Base-by-base conservation (phyloP, 2,888 invertebrate genomes). In the Drosophila meridiana region DNA sequence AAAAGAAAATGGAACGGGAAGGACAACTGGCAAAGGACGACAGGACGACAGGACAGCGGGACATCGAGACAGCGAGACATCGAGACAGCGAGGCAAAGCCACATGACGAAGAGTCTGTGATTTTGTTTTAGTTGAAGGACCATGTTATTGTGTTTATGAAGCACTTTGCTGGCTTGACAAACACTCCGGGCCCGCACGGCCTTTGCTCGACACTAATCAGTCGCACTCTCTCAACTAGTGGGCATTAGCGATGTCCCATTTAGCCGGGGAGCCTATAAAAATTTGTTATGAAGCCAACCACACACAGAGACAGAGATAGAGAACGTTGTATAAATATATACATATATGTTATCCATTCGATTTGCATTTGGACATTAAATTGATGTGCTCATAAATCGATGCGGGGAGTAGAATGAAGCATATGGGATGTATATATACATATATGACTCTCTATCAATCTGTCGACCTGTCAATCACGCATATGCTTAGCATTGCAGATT, bases 121-220 rank as follows among this genome's bases (percentile, higher is more conserved):
- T 75, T 79, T 68, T 70, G 58, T 68, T 79, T 64, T 43, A 66
- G 65, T 67, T 76, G 45, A 26, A 34, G 50, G 66, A 26, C 43
- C 11, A 55, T 67, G 58, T 78, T 78, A 78, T 73, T 77, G 69
- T 80, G 69, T 80, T 80, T 80, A 64, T 76, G 71, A 36, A 80
- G 78, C 76, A 78, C 80, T 78, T 71, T 43, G 62, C 64, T 43
- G 56, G 42, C 70, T 62, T 59, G 71, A 80, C 68, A 80, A 71
- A 65, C 80, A 76, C 50, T 64, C 40, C 40, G 61, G 30, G 36
- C 65, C 28, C 55, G 62, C 34, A 38, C 38, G 55, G 38, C 47
- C 57, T 50, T 53, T 48, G 64, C 36, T 34, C 61, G 56, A 56
- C 70, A 68, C 80, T 78, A 79, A 78, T 78, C 76, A 79, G 78